phyloP scores from a whole-genome alignment of 2,888 invertebrate species.

The Cyaniris semiargus region DNA sequence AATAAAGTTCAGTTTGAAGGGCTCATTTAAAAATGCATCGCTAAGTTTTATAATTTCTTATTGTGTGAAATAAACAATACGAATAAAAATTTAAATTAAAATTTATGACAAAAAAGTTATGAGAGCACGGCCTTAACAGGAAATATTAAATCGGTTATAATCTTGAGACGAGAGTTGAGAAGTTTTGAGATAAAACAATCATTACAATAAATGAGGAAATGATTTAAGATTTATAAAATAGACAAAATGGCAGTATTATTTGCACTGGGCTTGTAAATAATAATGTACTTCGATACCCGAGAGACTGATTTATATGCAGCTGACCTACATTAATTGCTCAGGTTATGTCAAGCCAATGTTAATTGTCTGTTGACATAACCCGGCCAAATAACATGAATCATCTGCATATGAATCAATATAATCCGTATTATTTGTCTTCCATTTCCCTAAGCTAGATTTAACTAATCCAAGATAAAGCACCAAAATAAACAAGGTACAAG shows the following conservation, averaged over 20 bases:
- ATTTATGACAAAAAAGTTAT: neutral
- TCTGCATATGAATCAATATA: neutral
- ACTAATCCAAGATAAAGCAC: neutral
- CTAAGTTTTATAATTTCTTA: neutral
- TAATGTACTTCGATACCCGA: too few species aligned
- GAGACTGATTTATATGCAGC: too few species aligned
- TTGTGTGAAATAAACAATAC: neutral
- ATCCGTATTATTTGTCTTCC: neutral
- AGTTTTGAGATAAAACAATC: neutral
- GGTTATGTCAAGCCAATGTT: neutral
- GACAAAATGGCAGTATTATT: too few species aligned
- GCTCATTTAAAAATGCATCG: too few species aligned
- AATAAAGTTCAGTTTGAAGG: too few species aligned
- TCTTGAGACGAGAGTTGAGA: neutral
- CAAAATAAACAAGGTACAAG: constrained; percentile 8
- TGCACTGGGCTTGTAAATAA: too few species aligned
- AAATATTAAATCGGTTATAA: neutral
- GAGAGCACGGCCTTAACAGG: neutral
- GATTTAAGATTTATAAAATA: too few species aligned
- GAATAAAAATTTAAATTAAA: neutral
- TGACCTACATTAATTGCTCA: neutral
- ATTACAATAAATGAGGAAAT: neutral
- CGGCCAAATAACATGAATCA: neutral
- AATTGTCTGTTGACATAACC: neutral
- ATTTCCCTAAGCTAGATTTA: neutral